phyloP scores from a whole-genome alignment of 2,797 vertebrate genomes.

The Bryconaethiops microstoma region DNA sequence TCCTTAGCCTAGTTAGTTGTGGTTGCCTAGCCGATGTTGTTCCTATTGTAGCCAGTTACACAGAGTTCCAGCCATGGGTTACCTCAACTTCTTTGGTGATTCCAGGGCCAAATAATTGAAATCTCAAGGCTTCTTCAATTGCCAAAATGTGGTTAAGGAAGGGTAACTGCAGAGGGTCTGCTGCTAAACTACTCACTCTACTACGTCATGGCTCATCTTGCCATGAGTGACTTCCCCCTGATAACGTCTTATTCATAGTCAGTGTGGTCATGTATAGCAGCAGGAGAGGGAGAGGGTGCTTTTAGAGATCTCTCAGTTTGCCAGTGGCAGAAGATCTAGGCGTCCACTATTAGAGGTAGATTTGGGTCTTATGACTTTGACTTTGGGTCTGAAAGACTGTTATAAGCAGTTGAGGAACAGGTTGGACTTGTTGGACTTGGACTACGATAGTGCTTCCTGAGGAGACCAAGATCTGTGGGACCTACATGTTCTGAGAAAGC shows the following conservation, averaged over 20 bases:
- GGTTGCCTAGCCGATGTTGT: too few species aligned
- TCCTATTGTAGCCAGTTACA: too few species aligned
- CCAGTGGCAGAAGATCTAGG: background rate
- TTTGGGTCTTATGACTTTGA: background rate
- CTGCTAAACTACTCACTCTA: background rate
- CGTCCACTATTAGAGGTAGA: background rate
- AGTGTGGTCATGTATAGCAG: slow-evolving; percentile 36
- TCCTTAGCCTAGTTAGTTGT: too few species aligned
- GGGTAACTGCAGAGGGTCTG: background rate
- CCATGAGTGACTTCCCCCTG: slow-evolving; percentile 24
- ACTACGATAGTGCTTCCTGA: background rate
- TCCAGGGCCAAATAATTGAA: background rate
- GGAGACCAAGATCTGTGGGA: background rate
- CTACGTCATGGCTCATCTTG: slow-evolving; percentile 27
- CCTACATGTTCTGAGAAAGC: background rate
- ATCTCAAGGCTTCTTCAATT: background rate
- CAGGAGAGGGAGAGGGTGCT: slow-evolving; percentile 20
- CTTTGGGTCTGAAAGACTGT: background rate
- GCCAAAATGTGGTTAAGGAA: background rate
- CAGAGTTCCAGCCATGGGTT: too few species aligned
- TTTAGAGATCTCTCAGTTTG: slow-evolving; percentile 10
- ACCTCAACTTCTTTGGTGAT: background rate
- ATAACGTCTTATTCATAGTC: slow-evolving; percentile 51
- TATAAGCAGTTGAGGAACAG: background rate
- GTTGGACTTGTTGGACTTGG: background rate